Evolutionary conservation across 2,797 vertebrate species (phyloP), one percentile per base, ranked within the genome.

Genomic region (Serranus cabrilla): DNA sequence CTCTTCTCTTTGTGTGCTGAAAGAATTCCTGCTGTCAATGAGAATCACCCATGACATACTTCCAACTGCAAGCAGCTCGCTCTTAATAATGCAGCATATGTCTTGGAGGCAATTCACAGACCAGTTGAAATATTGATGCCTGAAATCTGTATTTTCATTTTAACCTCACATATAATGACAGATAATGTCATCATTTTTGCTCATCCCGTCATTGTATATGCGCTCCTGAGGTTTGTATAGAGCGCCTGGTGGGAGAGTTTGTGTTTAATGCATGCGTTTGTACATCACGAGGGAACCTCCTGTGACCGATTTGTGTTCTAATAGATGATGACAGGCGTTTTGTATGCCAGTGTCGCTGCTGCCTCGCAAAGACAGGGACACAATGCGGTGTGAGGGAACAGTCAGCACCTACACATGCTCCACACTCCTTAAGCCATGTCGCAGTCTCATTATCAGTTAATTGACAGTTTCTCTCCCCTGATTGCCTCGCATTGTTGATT

Each of bases 81-180:
- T 59, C 81, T 93, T 84, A 94, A 92, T 92, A 93, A 94, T 93
- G 89, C 91, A 92, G 71, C 62, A 47, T 46, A 72, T 83, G 82
- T 90, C 89, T 86, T 56, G 76, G 76, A 91, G 89, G 87, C 90
- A 88, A 88, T 85, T 91, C 85, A 74, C 86, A 86, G 84, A 43
- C 81, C 39, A 12, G 39, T 40, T 92, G 64, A 92, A 93, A 92
- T 88, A 93, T 93, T 91, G 75, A 94, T 93, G 87, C 60, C 69
- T 60, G 58, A 93, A 92, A 94, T 93, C 88, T 88, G 86, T 88
- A 90, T 92, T 93, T 90, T 89, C 76, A 82, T 87, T 87, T 85
- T 50, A 74, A 64, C 11, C 59, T 87, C 64, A 75, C 64, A 76
- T 73, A 69, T 80, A 78, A 81, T 65, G 46, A 51, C 50, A 70